Evolutionary conservation across 2,113 vertebrate species (phyloP).

Genomic region (Zingel zingel): DNA sequence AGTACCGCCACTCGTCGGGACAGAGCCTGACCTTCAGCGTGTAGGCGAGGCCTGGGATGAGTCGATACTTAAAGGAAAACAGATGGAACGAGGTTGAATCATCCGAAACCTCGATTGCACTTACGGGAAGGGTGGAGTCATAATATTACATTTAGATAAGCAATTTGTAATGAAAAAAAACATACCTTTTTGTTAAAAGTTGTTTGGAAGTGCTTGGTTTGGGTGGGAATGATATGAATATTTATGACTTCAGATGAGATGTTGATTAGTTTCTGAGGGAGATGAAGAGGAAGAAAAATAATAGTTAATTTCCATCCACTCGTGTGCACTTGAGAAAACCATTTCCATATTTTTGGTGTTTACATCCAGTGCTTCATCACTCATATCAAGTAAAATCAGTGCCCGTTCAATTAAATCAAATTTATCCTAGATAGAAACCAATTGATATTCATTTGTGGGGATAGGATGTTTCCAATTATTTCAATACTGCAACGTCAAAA

Average conservation of each 20-base stretch:
- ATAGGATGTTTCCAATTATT: not conserved
- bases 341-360: conserved; percentile 38
- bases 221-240: conserved; percentile 91
- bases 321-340: conserved; percentile 38
- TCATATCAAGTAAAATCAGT: conserved; percentile 40
- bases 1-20: conserved; percentile 94
- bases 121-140: not conserved
- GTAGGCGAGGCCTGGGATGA: conserved; percentile 92
- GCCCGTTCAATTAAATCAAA: conserved; percentile 48
- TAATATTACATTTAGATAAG: conserved; percentile 29
- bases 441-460: not conserved
- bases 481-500: not conserved
- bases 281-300: conserved; percentile 39
- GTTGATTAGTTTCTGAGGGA: conserved; percentile 91
- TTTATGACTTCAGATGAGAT: conserved; percentile 86
- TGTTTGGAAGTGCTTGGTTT: conserved; percentile 92
- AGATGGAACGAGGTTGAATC: conserved; percentile 12
- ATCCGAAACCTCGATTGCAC: conserved; percentile 32
- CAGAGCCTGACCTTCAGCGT: conserved; percentile 86
- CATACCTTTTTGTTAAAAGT: conserved; percentile 91
- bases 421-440: conserved; percentile 10
- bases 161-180: conserved; percentile 6
- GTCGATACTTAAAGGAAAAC: conserved; percentile 82
- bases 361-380: conserved; percentile 37
- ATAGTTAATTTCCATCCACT: conserved; percentile 56